Evolutionary conservation across 64 coral and sea anemone species (phyloP), one percentile per base, ranked within the genome.

Genomic region (Exaiptasia diaphana): DNA sequence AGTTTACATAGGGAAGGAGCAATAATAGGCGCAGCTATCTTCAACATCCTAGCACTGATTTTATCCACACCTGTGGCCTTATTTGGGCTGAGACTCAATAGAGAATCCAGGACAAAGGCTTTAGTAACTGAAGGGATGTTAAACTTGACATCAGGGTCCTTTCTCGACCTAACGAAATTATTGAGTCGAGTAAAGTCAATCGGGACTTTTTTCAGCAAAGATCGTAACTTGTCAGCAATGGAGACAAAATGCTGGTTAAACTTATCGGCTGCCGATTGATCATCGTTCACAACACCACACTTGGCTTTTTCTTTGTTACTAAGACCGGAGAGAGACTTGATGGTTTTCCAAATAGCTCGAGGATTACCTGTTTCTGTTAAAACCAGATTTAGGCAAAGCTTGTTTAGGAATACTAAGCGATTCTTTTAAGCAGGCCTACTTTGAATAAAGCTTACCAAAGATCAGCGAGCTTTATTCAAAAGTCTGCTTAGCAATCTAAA

Each of bases 301-400:
- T n/a, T n/a, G n/a, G n/a, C n/a, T n/a, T 57, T 50, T 71, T 32
- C 38, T 55, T 48, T 26, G 29, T 30, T 72, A 33, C 2, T 41
- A 29, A 72, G 26, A 38, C 65, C 81, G 26, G 59, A 55, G 20
- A 83, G 45, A 20, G 68, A 42, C 36, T 83, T 83, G 12, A 83
- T 37, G 28, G 64, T 71, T 41, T 83, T 83, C 81, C 81, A 83
- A 26, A 83, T 83, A n/a, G n/a, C n/a, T n/a, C n/a, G n/a, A n/a
- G n/a, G n/a, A n/a, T n/a, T n/a, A n/a, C n/a, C n/a, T n/a, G n/a
- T n/a, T n/a, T n/a, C n/a, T n/a, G n/a, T n/a, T n/a, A n/a, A n/a
- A n/a, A n/a, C n/a, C n/a, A n/a, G n/a, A n/a, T n/a, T n/a, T n/a
- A n/a, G n/a, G n/a, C n/a, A n/a, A n/a, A n/a, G n/a, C n/a, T n/a